phyloP scores from a whole-genome alignment of 2,888 invertebrate species.

The Clusia tigrina region DNA sequence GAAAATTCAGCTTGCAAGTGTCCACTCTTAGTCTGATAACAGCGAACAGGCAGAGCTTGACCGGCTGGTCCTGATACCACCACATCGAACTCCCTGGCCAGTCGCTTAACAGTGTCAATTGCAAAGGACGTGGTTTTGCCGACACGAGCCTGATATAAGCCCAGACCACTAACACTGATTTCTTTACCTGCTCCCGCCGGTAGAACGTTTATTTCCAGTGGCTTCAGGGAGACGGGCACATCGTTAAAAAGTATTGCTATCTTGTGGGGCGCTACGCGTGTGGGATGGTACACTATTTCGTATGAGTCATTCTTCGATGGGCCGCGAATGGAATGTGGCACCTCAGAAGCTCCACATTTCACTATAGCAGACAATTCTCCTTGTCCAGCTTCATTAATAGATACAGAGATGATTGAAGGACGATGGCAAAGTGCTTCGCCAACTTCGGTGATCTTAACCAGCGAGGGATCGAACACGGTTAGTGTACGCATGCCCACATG shows the following conservation, averaged over 20 bases:
- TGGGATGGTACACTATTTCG: conserved; percentile 88
- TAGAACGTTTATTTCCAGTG: conserved; percentile 68
- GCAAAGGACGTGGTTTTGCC: conserved; percentile 86
- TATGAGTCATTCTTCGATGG: conserved; percentile 76
- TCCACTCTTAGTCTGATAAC: conserved; percentile 96
- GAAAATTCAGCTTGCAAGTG: conserved; percentile 94
- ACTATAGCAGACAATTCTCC: conserved; percentile 84
- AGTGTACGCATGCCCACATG: conserved; percentile 73
- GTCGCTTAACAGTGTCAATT: conserved; percentile 85
- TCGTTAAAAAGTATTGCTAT: conserved; percentile 88
- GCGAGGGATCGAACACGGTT: conserved; percentile 81
- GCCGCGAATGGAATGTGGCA: conserved; percentile 82
- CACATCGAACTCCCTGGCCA: conserved; percentile 89
- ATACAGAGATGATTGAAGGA: conserved; percentile 81
- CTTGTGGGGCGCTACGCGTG: conserved; percentile 85
- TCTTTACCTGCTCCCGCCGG: conserved; percentile 77
- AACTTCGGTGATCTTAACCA: conserved; percentile 76
- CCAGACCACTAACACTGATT: conserved; percentile 77
- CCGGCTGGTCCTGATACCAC: conserved; percentile 84
- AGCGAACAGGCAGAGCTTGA: conserved; percentile 85
- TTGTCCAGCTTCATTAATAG: conserved; percentile 82
- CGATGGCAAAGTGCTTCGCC: conserved; percentile 82
- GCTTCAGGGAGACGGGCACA: conserved; percentile 71
- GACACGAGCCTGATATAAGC: conserved; percentile 85
- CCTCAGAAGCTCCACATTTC: conserved; percentile 80